Evolutionary conservation across 2,888 invertebrate genomes (phyloP), one percentile per base, ranked within the genome.

Genomic region (Agrotis ipsilon): DNA sequence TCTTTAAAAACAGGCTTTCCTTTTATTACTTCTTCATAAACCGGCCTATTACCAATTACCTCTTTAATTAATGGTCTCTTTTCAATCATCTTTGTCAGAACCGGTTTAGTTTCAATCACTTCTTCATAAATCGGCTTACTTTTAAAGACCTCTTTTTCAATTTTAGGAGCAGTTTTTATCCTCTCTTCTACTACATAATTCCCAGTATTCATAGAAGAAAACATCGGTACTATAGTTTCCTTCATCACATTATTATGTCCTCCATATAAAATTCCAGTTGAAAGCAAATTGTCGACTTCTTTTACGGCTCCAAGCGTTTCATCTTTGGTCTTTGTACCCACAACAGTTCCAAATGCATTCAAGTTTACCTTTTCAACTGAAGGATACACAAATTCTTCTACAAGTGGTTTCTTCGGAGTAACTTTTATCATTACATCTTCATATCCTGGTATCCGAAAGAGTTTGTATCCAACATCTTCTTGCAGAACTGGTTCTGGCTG

Each of bases 371-470:
- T 21, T 51, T 60, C 58, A 0, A 55, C 51, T 19, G 83, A 76
- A 46, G 83, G 77, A 46, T 70, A 73, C 1, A 82, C 69, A 14
- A 83, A 73, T 7, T 81, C 72, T 39, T 75, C 39, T 14, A 58
- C 14, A 4, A 51, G 13, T 3, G 51, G 9, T 32, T 67, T 54
- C 43, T 43, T 70, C 4, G 75, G 46, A 6, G 49, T 0, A n/a
- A 87, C 83, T 83, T 87, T 88, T 1, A 92, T 68, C 3, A 89
- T 46, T 27, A 89, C 63, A 14, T 90, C 75, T 11, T 89, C 81
- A 59, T 79, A 78, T 0, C 89, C 89, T 52, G 90, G 89, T 32
- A 91, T 62, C 54, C 72, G 71, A 59, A 87, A 90, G 6, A 90
- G 70, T 55, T 82, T 84, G 62, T 79, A 81, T 32, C 75, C 64